phyloP scores from a whole-genome alignment of 2,797 vertebrate genomes.

The Eurystomus glaucurus region DNA sequence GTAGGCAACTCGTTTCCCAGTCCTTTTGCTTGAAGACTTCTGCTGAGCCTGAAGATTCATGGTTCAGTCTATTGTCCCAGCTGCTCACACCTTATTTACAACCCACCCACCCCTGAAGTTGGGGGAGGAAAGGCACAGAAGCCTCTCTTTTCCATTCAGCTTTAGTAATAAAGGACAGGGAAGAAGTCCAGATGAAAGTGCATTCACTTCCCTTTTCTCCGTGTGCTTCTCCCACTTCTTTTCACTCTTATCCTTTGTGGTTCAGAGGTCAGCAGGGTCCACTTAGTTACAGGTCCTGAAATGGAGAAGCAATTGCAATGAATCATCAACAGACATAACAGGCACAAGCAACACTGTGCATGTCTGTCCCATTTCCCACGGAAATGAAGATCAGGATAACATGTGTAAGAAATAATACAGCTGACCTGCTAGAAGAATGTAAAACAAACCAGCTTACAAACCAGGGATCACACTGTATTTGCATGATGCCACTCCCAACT shows the following conservation, averaged over 20 bases:
- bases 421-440: not conserved
- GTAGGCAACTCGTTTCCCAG: slow-evolving; percentile 93
- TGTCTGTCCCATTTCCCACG: not conserved
- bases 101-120: slow-evolving; percentile 58
- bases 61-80: slow-evolving; percentile 75
- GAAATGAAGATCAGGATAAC: not conserved
- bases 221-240: slow-evolving; percentile 7
- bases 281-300: slow-evolving; percentile 56
- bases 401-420: not conserved
- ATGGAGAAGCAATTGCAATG: slow-evolving; percentile 50
- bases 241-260: slow-evolving; percentile 34
- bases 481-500: not conserved
- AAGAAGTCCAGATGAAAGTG: slow-evolving; percentile 26
- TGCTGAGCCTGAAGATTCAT: slow-evolving; percentile 97
- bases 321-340: slow-evolving; percentile 4
- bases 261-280: slow-evolving; percentile 49
- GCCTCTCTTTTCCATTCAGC: slow-evolving; percentile 52
- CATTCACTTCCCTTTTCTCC: slow-evolving; percentile 28
- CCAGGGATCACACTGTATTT: not conserved
- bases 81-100: not conserved
- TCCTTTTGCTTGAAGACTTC: slow-evolving; percentile 92
- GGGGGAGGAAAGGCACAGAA: slow-evolving; percentile 39
- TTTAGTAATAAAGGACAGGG: not conserved
- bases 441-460: not conserved
- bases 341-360: not conserved